Base-by-base conservation (phyloP, 2,888 invertebrate genomes). In the Apamea monoglypha region DNA sequence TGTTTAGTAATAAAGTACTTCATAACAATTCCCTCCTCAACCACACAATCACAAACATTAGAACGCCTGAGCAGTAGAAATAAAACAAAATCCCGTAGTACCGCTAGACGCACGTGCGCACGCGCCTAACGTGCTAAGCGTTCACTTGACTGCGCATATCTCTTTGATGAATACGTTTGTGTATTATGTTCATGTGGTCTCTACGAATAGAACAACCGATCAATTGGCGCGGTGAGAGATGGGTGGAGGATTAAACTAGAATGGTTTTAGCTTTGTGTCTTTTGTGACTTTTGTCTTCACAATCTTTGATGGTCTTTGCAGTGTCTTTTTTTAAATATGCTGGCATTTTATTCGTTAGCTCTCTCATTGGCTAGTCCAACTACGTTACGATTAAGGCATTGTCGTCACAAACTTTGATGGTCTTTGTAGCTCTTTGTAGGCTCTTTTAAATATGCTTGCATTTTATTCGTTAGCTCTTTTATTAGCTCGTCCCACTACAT, bases 61-160 rank as follows among this genome's bases (percentile, higher is more conserved):
- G 64, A 36, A 53, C 59, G 25, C 56, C 70, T 40, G 36, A 71
- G 66, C 63, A 67, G 53, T 85, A 78, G 76, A 77, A 86, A 82
- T 78, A 88, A 88, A 80, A 87, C 79, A 81, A 79, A 59, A 67
- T 53, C 64, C 61, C 61, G 25, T 25, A 84, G 64, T 88, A 85
- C 89, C 79, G 89, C 76, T 87, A 87, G 74, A 25, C 84, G 87
- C 87, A 87, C 89, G 87, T 87, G 89, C 80, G 87, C 69, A 40
- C 7, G 67, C 64, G 68, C 63, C 71, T 84, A 84, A 78, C 76
- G 84, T 69, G 80, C 77, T 84, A 83, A 83, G 83, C 68, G 78
- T 70, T 84, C 83, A 71, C 87, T 88, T 77, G 81, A 70, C 83
- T 86, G 83, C 7, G 63, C 72, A 76, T 85, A 82, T 72, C 78